Percentiles rank a stretch among this genome's conserved stretches.
These are phyloP conservation scores for Tragelaphus eurycerus DNA, from an alignment of 2,797 vertebrate genomes.

Conservation along the genomic window DNA sequence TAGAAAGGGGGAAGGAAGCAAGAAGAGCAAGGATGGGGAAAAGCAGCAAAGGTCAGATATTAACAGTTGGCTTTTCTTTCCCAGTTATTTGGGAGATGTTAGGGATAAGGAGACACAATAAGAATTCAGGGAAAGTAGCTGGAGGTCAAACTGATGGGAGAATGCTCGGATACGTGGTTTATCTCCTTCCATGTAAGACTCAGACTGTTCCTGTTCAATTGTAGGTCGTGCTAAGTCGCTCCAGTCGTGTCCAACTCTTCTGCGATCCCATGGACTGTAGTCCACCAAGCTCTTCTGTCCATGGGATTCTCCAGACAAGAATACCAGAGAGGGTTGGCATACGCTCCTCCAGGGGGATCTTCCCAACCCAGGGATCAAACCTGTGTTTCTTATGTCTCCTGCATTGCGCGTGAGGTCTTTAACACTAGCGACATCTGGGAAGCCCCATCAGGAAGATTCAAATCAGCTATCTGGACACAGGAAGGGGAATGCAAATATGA, in stretches of 20 bases:
- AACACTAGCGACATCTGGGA: not conserved
- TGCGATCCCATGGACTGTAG: not conserved
- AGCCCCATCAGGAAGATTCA: not conserved
- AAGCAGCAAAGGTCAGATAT: not conserved
- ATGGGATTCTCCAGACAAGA: not conserved
- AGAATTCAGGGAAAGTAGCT: not conserved
- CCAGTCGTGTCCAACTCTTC: not conserved
- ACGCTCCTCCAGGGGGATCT: not conserved
- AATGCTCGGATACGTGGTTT: fast-evolving
- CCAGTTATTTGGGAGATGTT: not conserved
- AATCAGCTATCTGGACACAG: not conserved
- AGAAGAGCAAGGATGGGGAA: not conserved
- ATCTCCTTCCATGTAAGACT: not conserved
- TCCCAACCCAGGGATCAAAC: not conserved
- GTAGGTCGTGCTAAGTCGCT: not conserved
- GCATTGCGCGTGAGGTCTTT: not conserved
- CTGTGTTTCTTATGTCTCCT: not conserved
- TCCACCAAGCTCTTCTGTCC: not conserved
- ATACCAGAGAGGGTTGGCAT: not conserved
- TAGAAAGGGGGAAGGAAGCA: not conserved
- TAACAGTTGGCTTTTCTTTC: not conserved
- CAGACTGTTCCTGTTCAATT: not conserved
- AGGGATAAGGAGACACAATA: not conserved
- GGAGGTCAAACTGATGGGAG: not conserved
- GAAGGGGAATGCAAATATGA: not conserved